These are phyloP conservation scores for Cryptocheilus praepositus DNA, from an alignment of 2,888 invertebrate genomes.

Conservation along the genomic window DNA sequence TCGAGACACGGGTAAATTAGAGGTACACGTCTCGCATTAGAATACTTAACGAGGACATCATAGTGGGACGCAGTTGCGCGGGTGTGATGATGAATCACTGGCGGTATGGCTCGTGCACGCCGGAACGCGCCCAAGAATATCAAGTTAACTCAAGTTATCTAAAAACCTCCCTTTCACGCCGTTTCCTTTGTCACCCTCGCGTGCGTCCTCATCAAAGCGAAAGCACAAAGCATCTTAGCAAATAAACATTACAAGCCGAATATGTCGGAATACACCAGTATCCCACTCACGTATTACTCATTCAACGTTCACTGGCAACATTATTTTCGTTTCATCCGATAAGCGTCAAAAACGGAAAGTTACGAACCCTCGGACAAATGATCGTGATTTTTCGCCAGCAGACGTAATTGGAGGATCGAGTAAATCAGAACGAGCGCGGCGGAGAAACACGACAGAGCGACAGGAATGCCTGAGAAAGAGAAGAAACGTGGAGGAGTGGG, in stretches of 20 bases:
- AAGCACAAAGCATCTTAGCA: too few species aligned
- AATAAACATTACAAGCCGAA: too few species aligned
- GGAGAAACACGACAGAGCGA: neutral
- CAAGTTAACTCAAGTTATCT: slow-evolving; percentile 66
- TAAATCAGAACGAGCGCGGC: neutral
- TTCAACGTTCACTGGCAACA: neutral
- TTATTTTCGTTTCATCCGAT: too few species aligned
- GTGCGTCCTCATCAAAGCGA: neutral
- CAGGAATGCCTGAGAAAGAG: neutral
- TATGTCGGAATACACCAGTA: too few species aligned
- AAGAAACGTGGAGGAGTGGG: slow-evolving; percentile 24
- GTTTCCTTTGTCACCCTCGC: neutral
- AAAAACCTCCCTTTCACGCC: slow-evolving; percentile 27
- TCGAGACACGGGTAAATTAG: slow-evolving; percentile 53
- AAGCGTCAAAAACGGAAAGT: too few species aligned
- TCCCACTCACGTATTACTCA: neutral
- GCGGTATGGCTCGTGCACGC: slow-evolving; percentile 54
- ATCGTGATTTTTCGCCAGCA: neutral
- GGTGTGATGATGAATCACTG: slow-evolving; percentile 74
- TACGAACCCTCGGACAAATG: too few species aligned
- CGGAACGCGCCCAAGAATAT: slow-evolving; percentile 65
- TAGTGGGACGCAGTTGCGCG: slow-evolving; percentile 67
- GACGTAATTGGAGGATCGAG: neutral
- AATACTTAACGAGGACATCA: slow-evolving; percentile 74
- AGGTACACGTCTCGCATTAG: slow-evolving; percentile 68